These are phyloP conservation scores for Torymus aiolomorphi DNA, from an alignment of 2,888 invertebrate genomes.

Conservation along the genomic window DNA sequence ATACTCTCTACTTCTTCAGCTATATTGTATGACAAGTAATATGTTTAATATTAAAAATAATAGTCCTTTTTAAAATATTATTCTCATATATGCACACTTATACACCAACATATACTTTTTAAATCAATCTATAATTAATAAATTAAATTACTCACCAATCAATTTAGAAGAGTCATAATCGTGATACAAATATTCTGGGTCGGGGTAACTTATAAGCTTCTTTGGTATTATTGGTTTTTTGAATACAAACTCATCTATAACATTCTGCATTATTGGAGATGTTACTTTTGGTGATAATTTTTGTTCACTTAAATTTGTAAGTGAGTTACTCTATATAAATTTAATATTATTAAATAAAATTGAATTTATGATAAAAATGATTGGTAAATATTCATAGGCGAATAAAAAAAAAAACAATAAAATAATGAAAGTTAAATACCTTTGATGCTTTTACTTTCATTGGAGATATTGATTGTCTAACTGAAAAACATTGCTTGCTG, in stretches of 20 bases:
- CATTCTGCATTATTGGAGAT: conserved; percentile 48
- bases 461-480: conserved; percentile 51
- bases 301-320: conserved; percentile 31
- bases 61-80: too few species aligned
- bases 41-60: not conserved
- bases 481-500: conserved; percentile 45
- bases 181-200: conserved; percentile 62
- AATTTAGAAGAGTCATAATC: conserved; percentile 58
- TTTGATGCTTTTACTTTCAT: conserved; percentile 49
- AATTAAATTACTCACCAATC: conserved; percentile 51
- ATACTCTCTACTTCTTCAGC: conserved; percentile 55
- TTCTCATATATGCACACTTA: too few species aligned
- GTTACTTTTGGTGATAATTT: conserved; percentile 50
- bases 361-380: not conserved
- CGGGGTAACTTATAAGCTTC: conserved; percentile 51
- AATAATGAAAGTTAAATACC: conserved; percentile 36
- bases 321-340: conserved; percentile 29
- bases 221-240: conserved; percentile 60
- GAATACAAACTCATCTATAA: conserved; percentile 58
- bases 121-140: too few species aligned
- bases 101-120: too few species aligned
- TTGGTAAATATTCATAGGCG: not conserved
- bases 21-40: conserved; percentile 44
- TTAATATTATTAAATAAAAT: conserved; percentile 14
- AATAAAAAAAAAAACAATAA: conserved; percentile 8